phyloP scores from a whole-genome alignment of 1,140 invertebrate species.

The Caenorhabditis elegans region DNA sequence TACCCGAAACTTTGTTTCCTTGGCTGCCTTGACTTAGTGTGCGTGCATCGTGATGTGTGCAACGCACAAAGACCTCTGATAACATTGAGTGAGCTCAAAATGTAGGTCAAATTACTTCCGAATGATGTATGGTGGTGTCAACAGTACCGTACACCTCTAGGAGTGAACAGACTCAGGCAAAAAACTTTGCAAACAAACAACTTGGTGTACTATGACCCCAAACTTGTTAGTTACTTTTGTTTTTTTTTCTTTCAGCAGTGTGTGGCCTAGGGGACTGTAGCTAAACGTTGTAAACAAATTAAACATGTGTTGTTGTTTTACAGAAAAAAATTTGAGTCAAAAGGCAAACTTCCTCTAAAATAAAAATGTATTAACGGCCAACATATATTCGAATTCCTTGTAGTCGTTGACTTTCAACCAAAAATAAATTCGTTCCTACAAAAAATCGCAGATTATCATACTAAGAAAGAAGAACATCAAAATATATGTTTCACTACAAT shows the following conservation, averaged over 20 bases:
- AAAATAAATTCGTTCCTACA: too few relatives aligned
- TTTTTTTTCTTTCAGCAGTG: not conserved
- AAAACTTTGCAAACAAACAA: slow-evolving; percentile 7
- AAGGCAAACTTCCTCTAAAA: too few relatives aligned
- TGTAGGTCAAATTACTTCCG: not conserved
- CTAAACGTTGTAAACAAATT: too few relatives aligned
- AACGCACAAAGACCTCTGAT: slow-evolving; percentile 22
- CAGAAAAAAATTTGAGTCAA: too few relatives aligned
- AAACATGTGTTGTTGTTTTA: too few relatives aligned
- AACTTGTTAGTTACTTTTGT: not conserved
- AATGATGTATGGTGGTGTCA: not conserved
- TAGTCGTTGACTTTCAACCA: too few relatives aligned
- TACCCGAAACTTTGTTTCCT: slow-evolving; percentile 27
- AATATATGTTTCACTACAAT: too few relatives aligned
- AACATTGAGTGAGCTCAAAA: not conserved
- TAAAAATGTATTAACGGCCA: too few relatives aligned
- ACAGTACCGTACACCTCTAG: not conserved
- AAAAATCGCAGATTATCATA: too few relatives aligned
- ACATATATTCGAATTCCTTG: too few relatives aligned
- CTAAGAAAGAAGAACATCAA: too few relatives aligned
- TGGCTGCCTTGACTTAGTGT: not conserved
- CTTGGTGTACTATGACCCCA: slow-evolving; percentile 1
- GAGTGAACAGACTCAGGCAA: not conserved
- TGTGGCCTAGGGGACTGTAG: not conserved
- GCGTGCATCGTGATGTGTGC: slow-evolving; percentile 16